Evolutionary conservation across 2,113 vertebrate genomes (phyloP).

Genomic region (Orientallactaga bullata): DNA sequence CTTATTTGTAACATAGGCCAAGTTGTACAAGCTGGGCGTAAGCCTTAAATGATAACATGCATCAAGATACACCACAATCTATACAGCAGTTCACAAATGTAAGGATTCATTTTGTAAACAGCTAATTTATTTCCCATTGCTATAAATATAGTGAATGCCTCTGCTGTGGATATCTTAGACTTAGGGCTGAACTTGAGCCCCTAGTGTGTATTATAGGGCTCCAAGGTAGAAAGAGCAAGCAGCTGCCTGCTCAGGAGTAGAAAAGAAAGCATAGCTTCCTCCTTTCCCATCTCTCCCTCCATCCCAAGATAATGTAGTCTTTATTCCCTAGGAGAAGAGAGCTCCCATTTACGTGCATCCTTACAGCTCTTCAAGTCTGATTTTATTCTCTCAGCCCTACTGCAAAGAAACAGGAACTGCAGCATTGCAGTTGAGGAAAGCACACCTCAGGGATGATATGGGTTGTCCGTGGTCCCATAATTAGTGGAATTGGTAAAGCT

Average conservation of each 20-base stretch:
- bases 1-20: not conserved
- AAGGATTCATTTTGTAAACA: not conserved
- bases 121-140: constrained; percentile 16
- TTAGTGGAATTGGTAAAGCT: constrained; percentile 10
- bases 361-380: not conserved
- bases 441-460: not conserved
- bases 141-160: not conserved
- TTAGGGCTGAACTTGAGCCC: not conserved
- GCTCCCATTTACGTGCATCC: not conserved
- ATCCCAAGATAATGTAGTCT: not conserved
- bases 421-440: not conserved
- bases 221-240: not conserved
- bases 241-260: not conserved
- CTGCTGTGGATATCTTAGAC: not conserved
- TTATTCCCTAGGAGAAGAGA: not conserved
- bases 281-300: not conserved
- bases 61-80: not conserved
- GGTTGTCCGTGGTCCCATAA: not conserved
- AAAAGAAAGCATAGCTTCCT: not conserved
- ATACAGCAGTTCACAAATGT: not conserved
- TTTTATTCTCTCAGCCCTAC: not conserved
- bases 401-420: not conserved
- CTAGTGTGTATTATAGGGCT: not conserved
- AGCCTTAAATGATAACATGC: not conserved
- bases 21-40: not conserved